Conservation (phyloP, 2,888 invertebrate genomes). For the Apocheima hispidaria region DNA sequence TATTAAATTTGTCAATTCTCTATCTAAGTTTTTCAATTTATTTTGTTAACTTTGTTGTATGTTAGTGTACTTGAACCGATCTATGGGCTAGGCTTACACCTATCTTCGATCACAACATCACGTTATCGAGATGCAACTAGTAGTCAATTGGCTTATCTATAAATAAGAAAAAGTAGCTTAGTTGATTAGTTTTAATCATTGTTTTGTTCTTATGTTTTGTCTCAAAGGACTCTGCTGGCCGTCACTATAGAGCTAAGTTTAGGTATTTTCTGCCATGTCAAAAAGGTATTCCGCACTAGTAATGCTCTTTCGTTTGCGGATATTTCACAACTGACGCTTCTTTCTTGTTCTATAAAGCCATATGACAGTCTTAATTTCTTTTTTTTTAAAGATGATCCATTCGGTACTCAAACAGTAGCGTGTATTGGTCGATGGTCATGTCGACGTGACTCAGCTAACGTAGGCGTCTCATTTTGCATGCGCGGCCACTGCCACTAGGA, state of each 20-base stretch:
- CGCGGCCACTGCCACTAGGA: conserved; percentile 73
- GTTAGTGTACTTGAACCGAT: background rate
- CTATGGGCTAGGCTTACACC: background rate
- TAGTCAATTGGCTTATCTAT: too few relatives aligned
- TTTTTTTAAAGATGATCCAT: background rate
- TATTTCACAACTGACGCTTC: background rate
- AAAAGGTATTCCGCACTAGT: background rate
- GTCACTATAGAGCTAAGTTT: too few relatives aligned
- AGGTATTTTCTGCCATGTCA: too few relatives aligned
- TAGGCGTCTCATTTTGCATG: conserved; percentile 75
- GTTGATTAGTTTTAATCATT: too few relatives aligned
- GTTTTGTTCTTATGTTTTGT: too few relatives aligned
- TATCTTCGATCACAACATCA: background rate
- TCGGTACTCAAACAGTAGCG: conserved; percentile 7
- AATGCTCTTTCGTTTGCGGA: background rate
- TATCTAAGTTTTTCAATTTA: background rate
- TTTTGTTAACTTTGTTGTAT: background rate
- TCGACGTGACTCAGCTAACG: conserved; percentile 68
- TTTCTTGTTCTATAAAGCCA: background rate
- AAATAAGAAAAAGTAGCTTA: too few relatives aligned
- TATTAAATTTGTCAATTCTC: background rate
- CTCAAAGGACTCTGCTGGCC: too few relatives aligned
- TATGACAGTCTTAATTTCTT: background rate
- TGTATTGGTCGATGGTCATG: conserved; percentile 16
- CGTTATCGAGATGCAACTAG: too few relatives aligned